Percentiles rank a stretch among this genome's conserved stretches.
Conservation (phyloP, 2,113 vertebrate species). For the Athene cunicularia region DNA sequence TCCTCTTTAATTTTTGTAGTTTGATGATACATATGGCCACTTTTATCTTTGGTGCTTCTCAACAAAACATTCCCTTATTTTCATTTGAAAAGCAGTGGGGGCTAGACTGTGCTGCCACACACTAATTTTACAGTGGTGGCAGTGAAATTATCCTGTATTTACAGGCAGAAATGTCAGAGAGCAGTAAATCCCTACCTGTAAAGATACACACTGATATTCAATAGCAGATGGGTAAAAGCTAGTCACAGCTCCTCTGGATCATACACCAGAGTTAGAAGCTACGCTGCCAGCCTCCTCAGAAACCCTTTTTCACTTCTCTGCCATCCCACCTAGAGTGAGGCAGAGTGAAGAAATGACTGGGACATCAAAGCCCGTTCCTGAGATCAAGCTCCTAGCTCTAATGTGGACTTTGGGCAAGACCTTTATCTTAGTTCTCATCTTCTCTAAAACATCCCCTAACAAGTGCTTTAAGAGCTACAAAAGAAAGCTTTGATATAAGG, state of each 20-base stretch:
- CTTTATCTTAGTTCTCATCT: neutral
- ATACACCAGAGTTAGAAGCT: neutral
- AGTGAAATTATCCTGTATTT: neutral
- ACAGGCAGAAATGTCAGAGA: neutral
- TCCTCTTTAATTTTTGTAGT: neutral
- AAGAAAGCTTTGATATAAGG: neutral
- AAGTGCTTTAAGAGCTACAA: neutral
- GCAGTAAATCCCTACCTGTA: neutral
- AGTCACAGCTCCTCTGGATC: neutral
- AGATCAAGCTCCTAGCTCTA: neutral
- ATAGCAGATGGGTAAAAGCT: neutral
- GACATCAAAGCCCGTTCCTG: neutral
- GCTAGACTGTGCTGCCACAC: neutral
- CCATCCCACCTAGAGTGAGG: neutral
- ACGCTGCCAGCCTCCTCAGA: neutral
- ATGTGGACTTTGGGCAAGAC: neutral
- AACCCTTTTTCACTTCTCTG: neutral
- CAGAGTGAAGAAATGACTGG: neutral
- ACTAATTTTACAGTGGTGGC: neutral
- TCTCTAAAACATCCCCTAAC: neutral
- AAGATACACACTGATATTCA: neutral
- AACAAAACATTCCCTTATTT: neutral
- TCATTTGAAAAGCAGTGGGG: neutral
- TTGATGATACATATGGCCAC: neutral
- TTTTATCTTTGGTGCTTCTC: neutral